phyloP scores from a whole-genome alignment of 2,888 invertebrate species.

The Sialis fuliginosa region DNA sequence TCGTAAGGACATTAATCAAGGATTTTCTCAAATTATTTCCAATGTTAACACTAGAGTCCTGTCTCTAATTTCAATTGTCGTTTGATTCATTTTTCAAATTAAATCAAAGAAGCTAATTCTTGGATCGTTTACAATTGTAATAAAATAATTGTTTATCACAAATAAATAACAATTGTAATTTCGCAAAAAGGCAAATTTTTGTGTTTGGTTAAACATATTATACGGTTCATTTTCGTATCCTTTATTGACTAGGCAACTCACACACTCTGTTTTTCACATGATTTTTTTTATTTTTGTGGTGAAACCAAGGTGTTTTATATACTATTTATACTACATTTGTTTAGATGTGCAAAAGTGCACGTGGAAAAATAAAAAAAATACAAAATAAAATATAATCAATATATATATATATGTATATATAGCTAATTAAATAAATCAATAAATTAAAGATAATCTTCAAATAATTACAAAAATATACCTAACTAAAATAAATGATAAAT shows the following conservation, averaged over 20 bases:
- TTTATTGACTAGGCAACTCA: conserved; percentile 30
- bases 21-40: too few species aligned
- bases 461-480: too few species aligned
- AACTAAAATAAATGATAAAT: too few species aligned
- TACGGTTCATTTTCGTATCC: conserved; percentile 9
- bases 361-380: neutral
- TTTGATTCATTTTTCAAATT: conserved; percentile 4
- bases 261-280: conserved; percentile 17
- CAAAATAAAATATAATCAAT: conserved; percentile 1
- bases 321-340: conserved; percentile 28
- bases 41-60: too few species aligned
- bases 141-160: neutral
- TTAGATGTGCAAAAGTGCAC: conserved; percentile 15
- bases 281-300: conserved; percentile 9
- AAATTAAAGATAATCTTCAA: too few species aligned
- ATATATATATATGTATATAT: neutral
- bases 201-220: neutral
- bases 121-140: neutral
- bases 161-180: neutral
- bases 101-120: neutral
- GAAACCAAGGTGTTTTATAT: conserved; percentile 12
- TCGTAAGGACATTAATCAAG: neutral
- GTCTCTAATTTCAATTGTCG: conserved; percentile 8
- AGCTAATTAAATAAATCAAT: neutral
- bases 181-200: neutral